Conservation (phyloP, 1,140 invertebrate genomes). For the Pygmarrhopalites habei region DNA sequence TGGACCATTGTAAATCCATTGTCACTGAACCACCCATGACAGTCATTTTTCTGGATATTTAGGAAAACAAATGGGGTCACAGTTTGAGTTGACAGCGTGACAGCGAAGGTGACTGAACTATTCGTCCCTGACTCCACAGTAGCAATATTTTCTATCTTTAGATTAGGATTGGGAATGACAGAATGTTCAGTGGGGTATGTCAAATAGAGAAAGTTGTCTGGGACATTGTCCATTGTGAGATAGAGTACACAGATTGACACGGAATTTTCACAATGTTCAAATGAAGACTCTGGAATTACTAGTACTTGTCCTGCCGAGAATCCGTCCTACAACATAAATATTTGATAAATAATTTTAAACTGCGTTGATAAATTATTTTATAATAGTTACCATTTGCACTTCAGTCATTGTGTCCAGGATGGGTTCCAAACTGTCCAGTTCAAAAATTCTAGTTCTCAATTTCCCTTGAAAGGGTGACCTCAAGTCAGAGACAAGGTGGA, state of each 20-base stretch:
- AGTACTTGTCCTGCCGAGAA: neutral
- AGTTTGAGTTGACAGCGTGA: constrained; percentile 44
- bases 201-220: constrained; percentile 36
- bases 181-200: constrained; percentile 25
- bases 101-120: no score
- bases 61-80: constrained; percentile 61
- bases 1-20: constrained; percentile 55
- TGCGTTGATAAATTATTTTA: no score
- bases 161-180: constrained; percentile 8
- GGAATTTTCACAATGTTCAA: neutral
- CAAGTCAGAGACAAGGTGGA: neutral
- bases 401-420: no score
- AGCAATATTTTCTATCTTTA: no score
- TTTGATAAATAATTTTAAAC: no score
- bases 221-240: constrained; percentile 17
- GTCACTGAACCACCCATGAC: constrained; percentile 53
- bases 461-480: neutral
- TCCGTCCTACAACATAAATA: no score
- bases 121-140: no score
- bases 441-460: neutral
- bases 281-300: neutral
- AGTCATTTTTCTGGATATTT: constrained; percentile 18
- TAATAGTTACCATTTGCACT: no score
- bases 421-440: neutral
- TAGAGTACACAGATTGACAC: constrained; percentile 23